Conservation (phyloP, 2,888 invertebrate genomes). For the Nebria brevicollis region DNA sequence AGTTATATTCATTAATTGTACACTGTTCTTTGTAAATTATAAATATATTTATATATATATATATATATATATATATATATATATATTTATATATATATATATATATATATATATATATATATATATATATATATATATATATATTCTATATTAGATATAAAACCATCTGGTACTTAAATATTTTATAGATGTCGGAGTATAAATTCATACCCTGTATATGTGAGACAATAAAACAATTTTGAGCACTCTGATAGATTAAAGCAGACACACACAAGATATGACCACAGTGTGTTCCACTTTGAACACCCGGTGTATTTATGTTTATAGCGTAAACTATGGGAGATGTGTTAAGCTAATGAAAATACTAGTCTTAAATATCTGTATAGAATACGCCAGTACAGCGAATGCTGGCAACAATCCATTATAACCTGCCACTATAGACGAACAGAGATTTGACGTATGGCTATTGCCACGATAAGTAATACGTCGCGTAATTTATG, state of each 20-base stretch:
- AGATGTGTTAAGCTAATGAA: not conserved
- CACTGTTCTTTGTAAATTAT: too few species aligned
- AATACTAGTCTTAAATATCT: not conserved
- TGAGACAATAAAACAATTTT: not conserved
- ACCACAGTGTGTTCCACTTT: too few species aligned
- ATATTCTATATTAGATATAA: too few species aligned
- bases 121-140: too few species aligned
- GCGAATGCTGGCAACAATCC: not conserved
- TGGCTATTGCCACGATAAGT: not conserved
- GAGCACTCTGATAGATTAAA: not conserved
- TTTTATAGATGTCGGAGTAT: not conserved
- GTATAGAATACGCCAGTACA: not conserved
- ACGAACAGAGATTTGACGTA: not conserved
- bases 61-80: too few species aligned
- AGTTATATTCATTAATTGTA: too few species aligned
- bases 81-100: too few species aligned
- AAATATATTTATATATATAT: too few species aligned
- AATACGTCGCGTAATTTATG: not conserved
- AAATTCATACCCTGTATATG: not conserved
- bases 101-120: too few species aligned
- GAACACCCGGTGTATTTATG: not conserved
- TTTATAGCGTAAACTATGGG: not conserved
- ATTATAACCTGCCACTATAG: not conserved
- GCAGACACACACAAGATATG: not conserved
- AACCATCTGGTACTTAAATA: too few species aligned